Conservation (phyloP, 2,797 vertebrate genomes). For the Odontamblyopus rebecca region DNA sequence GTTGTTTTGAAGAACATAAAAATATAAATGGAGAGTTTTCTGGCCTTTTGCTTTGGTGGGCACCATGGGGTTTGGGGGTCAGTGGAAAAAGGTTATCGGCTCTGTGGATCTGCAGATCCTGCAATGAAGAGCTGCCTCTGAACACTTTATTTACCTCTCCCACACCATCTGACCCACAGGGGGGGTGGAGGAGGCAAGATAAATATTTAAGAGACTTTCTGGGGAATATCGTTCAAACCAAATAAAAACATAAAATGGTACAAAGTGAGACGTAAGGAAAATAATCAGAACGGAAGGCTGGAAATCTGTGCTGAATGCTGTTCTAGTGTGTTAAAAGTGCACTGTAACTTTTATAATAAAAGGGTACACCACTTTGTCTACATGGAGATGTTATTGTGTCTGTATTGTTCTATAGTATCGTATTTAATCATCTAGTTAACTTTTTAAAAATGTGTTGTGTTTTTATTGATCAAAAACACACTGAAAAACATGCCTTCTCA, state of each 20-base stretch:
- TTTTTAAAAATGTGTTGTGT: too few relatives aligned
- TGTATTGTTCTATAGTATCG: too few relatives aligned
- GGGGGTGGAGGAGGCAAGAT: slow-evolving; percentile 5
- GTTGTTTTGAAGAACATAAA: slow-evolving; percentile 1
- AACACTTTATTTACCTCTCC: slow-evolving; percentile 31
- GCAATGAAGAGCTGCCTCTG: slow-evolving; percentile 18
- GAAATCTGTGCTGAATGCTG: not conserved
- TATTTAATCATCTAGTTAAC: too few relatives aligned
- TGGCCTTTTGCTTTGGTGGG: slow-evolving; percentile 21
- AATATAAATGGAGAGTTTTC: slow-evolving; percentile 19
- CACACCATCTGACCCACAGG: slow-evolving; percentile 3
- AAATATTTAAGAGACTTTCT: slow-evolving; percentile 13
- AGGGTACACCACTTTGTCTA: too few relatives aligned
- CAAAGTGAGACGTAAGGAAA: not conserved
- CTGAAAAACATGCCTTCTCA: too few relatives aligned
- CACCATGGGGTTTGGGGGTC: slow-evolving; percentile 26
- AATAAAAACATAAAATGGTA: slow-evolving; percentile 2
- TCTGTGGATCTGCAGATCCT: slow-evolving; percentile 24
- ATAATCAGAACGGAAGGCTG: not conserved
- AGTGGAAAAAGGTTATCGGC: slow-evolving; percentile 44
- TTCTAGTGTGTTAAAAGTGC: not conserved
- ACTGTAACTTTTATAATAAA: too few relatives aligned
- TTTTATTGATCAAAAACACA: too few relatives aligned
- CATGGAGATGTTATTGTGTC: too few relatives aligned
- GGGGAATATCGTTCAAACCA: not conserved